Base-by-base conservation (phyloP, 1,140 invertebrate species). In the Samia ricini region DNA sequence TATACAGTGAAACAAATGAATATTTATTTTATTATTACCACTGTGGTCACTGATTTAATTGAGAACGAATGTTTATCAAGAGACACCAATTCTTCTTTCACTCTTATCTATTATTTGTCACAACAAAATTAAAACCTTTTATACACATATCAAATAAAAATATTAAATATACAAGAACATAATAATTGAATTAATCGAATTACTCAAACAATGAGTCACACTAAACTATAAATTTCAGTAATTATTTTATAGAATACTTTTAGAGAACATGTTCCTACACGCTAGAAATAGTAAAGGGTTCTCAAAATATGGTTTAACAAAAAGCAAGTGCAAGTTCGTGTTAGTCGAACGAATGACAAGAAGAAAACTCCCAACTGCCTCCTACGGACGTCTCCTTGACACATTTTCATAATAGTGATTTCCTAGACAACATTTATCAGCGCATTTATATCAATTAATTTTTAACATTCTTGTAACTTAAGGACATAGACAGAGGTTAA, bases 331-430 rank as follows among this genome's bases (percentile, higher is more conserved):
- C 33, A 36, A 42, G 15, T 42, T 3, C 33, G 33, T 42, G 33
- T 42, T 42, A 42, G 10, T 29, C 26, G 33, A 15, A 15, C 33
- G 33, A 3, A 42, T 42, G 33, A 15, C 64, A 56, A 20, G 66
- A 64, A 64, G 63, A 70, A 72, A 67, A 66, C 26, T 18, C 3
- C 15, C 10, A 54, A 20, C 22, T 54, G 66, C 62, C 57, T 71
- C 68, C 67, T 57, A 63, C 61, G 52, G 72, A 68, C 74, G 68
- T 29, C 61, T 69, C 60, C 76, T 83, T 79, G 74, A 83, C 77
- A 78, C 66, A 50, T 56, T 79, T 77, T 63, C 69, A 69, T 79
- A 75, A 82, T 77, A 61, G 76, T 73, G 66, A 77, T 71, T 72
- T 61, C 70, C 68, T 68, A 66, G 51, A 70, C 74, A 63, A 54